Evolutionary conservation across 2,888 invertebrate genomes (phyloP), one percentile per base, ranked within the genome.

Genomic region (Osedax fenrisi): DNA sequence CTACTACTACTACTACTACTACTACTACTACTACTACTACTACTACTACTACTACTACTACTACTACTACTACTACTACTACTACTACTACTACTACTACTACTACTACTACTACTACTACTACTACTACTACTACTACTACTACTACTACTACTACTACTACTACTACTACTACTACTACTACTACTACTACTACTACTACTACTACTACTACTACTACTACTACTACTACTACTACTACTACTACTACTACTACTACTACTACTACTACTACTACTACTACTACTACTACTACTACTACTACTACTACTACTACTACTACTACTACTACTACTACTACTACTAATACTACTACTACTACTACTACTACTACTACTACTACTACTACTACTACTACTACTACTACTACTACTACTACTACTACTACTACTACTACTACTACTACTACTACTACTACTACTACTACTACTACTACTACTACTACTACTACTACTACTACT

Each of bases 51-150:
- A 61, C 2, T 61, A 61, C 61, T 61, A 61, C 61, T 61, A 61
- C 61, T 3, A 61, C 61, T 61, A 61, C 61, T 61, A 61, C 61
- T 61, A 61, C 61, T 61, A 61, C 5, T 61, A 61, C 61, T 61
- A 61, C 61, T 61, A 61, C 61, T 61, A 61, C 61, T 61, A 61
- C 61, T 61, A 61, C 61, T 61, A 61, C 61, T 61, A 61, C 3
- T 61, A 61, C 61, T 61, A 61, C 61, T 61, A 61, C 61, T 61
- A 61, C 56, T 56, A 56, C 56, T 56, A 56, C 10, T 56, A 56
- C 10, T 56, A 56, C 56, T 56, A 56, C 56, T 56, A 56, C 10
- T 56, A 17, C 56, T 56, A 56, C 56, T 17, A 56, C 56, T 56
- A 56, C 56, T 56, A 56, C 17, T 56, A 17, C 56, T 56, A 17